Evolutionary conservation across 2,888 invertebrate genomes (phyloP), one percentile per base, ranked within the genome.

Genomic region (Melanargia galathea): DNA sequence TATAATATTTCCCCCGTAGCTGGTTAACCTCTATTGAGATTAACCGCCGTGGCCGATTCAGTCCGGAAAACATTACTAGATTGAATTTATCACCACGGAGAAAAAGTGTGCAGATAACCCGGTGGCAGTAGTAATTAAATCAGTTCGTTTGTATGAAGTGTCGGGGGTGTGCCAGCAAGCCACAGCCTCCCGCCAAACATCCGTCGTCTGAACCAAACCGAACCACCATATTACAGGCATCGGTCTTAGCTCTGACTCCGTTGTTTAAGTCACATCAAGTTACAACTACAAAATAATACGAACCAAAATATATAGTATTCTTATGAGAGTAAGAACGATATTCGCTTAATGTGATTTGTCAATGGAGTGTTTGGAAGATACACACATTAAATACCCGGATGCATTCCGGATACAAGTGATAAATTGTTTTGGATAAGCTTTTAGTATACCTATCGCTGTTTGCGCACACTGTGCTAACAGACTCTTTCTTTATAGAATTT

Each of bases 381-480:
- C 58, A 60, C 65, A 62, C 63, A 65, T 70, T 65, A 68, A 63
- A 60, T 54, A 56, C 40, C 62, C 63, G 63, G 64, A 66, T 66
- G 64, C 67, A 67, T 65, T 52, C 65, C 67, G 69, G 69, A 69
- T 67, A 68, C 66, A 60, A 62, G 64, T 65, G 71, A 71, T 70
- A 69, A 71, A 71, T 71, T 70, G 71, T 70, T 70, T 69, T 65
- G 67, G 67, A 71, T 67, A 66, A 70, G 67, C 67, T 66, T 67
- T 70, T 69, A 70, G 45, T 52, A n/a, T 48, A 35, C n/a, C n/a
- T 49, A 40, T 59, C 51, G 18, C 20, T 40, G 40, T 33, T 52
- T 40, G 40, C 20, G 8, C 46, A 30, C 45, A 26, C 48, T 7
- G 45, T 6, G 18, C 20, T 56, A 45, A 40, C 56, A n/a, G 18